These are phyloP conservation scores for Dromas ardeola DNA, from an alignment of 2,113 vertebrate genomes.

Conservation along the genomic window DNA sequence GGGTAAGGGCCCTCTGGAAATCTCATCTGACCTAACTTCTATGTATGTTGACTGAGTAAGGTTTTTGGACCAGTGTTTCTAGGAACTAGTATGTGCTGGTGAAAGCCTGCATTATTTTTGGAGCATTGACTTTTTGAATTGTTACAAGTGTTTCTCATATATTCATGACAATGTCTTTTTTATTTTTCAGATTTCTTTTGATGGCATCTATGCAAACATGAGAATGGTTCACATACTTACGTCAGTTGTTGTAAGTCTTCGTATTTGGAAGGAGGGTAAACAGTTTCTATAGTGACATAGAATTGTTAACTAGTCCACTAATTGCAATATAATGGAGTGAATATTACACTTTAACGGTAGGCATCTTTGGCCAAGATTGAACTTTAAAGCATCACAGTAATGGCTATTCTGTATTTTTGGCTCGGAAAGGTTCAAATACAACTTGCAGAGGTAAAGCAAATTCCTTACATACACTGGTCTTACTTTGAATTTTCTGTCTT, in stretches of 20 bases:
- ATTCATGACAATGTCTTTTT: neutral
- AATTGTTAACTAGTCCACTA: neutral
- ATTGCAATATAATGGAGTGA: neutral
- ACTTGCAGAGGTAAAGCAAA: neutral
- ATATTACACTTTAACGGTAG: neutral
- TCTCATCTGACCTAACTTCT: neutral
- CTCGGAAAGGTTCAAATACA: neutral
- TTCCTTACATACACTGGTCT: neutral
- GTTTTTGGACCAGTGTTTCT: neutral
- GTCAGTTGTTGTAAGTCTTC: constrained; percentile 94
- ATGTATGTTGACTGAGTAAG: neutral
- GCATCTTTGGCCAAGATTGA: neutral
- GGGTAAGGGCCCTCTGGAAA: neutral
- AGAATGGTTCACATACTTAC: constrained; percentile 99
- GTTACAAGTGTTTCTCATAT: neutral
- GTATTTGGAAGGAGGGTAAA: neutral
- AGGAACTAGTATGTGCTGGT: neutral
- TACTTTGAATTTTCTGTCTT: neutral
- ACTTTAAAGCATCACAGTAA: neutral
- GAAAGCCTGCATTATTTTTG: neutral
- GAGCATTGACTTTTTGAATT: neutral
- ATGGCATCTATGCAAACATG: constrained; percentile 99
- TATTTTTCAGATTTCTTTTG: constrained; percentile 89
- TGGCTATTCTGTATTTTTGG: neutral
- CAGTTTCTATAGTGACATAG: neutral